A percentile compares a stretch with the other conserved stretches of the same genome.
These are phyloP conservation scores for Pecten maximus DNA, from an alignment of 2,888 invertebrate species.

Conservation along the genomic window DNA sequence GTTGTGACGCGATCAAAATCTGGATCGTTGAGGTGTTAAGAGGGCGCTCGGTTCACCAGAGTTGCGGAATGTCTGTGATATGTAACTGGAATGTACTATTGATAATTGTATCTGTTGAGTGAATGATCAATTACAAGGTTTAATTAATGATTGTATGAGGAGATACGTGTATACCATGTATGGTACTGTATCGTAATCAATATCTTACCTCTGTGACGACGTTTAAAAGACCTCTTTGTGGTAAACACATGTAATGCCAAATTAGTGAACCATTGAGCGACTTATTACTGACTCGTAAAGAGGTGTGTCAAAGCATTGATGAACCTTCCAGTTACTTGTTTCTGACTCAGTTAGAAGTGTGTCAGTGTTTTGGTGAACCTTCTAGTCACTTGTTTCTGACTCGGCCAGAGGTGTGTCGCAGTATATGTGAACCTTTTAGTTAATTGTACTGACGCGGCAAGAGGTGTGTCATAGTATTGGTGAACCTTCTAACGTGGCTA, in stretches of 20 bases:
- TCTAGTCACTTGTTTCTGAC: too few species aligned
- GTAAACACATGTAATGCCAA: neutral
- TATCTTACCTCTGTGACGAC: neutral
- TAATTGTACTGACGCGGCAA: too few species aligned
- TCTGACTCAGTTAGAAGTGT: too few species aligned
- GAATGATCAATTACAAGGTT: neutral
- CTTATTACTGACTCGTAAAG: too few species aligned
- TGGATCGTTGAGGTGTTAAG: neutral
- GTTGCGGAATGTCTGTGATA: neutral
- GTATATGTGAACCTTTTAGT: too few species aligned
- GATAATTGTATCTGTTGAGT: neutral
- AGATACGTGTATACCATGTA: neutral
- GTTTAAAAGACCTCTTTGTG: neutral
- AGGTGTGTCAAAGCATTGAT: too few species aligned
- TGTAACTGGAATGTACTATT: neutral
- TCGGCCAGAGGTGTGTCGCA: too few species aligned
- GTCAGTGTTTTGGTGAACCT: too few species aligned
- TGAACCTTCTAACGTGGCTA: too few species aligned
- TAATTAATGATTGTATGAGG: neutral
- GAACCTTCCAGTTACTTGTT: too few species aligned
- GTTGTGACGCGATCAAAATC: slow-evolving; percentile 12
- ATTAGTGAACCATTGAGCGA: too few species aligned
- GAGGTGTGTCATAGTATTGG: too few species aligned
- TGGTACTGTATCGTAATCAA: neutral
- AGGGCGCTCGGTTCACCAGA: neutral